phyloP scores from a whole-genome alignment of 2,888 invertebrate genomes.

The Pseudolycoriella hygida region DNA sequence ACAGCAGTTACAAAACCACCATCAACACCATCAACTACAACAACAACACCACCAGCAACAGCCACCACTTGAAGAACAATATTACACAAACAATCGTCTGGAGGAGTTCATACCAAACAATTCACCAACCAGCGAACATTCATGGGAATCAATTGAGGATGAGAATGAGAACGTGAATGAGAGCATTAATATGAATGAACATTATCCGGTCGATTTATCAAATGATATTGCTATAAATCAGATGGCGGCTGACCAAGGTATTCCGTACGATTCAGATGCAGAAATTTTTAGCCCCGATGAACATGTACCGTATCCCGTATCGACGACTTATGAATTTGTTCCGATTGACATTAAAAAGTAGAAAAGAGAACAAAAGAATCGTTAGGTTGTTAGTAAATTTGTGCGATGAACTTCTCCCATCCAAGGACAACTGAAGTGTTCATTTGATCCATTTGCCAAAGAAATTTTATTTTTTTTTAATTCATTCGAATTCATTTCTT shows the following conservation, averaged over 20 bases:
- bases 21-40: no score
- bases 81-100: background rate
- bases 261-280: constrained; percentile 25
- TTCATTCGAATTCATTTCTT: no score
- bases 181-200: constrained; percentile 20
- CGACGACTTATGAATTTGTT: no score
- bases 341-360: no score
- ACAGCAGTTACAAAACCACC: background rate
- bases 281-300: constrained; percentile 19
- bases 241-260: constrained; percentile 21
- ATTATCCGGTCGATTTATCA: constrained; percentile 23
- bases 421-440: no score
- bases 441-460: no score
- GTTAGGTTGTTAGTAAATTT: no score
- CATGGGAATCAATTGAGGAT: background rate
- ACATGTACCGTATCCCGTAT: background rate
- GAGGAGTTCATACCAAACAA: background rate
- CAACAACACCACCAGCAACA: no score
- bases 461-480: no score
- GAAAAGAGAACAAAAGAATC: no score
- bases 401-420: no score
- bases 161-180: constrained; percentile 7
- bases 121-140: background rate
- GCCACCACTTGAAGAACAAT: no score
- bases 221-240: constrained; percentile 29